Conservation (phyloP, 2,113 vertebrate species). For the Pomatorhinus ruficollis region DNA sequence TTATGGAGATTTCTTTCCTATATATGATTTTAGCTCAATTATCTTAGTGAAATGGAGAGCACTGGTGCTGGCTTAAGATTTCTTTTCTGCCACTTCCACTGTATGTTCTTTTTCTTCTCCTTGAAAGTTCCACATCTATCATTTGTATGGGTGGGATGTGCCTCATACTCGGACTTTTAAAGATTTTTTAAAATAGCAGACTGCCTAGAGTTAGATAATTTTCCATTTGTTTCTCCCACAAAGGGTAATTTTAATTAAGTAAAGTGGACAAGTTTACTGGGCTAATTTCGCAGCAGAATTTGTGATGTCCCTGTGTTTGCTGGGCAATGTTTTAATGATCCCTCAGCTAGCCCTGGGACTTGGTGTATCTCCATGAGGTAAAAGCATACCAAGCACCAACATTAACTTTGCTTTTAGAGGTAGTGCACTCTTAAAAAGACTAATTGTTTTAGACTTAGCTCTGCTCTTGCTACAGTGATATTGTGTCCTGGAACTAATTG, state of each 20-base stretch:
- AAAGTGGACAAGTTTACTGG: not conserved
- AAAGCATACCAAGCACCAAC: not conserved
- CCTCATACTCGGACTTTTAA: not conserved
- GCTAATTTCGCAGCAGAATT: not conserved
- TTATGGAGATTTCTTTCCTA: not conserved
- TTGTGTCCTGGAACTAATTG: not conserved
- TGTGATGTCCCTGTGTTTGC: not conserved
- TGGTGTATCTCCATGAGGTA: not conserved
- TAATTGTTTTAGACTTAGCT: not conserved
- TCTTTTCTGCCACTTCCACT: not conserved
- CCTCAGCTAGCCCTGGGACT: not conserved
- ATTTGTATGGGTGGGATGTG: rapidly evolving
- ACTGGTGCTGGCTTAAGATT: not conserved
- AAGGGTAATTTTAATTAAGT: not conserved
- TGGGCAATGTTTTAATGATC: not conserved
- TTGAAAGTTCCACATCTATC: not conserved
- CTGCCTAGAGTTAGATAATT: not conserved
- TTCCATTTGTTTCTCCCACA: not conserved
- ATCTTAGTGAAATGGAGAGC: not conserved
- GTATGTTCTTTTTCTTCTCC: not conserved
- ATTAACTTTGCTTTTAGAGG: not conserved
- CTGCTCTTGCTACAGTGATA: not conserved
- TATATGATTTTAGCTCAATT: not conserved
- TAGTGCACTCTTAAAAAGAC: not conserved
- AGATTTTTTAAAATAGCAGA: not conserved